Conservation (phyloP, 2,113 vertebrate genomes). For the Poecilia latipinna region DNA sequence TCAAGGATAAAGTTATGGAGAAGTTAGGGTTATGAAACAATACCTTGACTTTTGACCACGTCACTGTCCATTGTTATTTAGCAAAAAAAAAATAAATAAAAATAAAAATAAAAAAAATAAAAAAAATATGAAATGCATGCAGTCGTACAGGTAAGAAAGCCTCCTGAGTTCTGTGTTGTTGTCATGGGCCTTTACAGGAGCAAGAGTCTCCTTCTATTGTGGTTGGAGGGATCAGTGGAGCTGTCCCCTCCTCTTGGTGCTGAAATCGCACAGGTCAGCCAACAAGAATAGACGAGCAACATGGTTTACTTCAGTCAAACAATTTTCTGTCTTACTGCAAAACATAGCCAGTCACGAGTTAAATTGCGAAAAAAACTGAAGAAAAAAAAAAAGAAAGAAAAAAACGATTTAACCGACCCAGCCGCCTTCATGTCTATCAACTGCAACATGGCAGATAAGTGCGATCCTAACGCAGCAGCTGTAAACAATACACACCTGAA, state of each 20-base stretch:
- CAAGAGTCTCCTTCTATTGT: neutral
- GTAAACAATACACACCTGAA: conserved; percentile 34
- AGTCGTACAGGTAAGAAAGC: neutral
- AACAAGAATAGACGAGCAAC: neutral
- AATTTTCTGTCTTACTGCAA: conserved; percentile 32
- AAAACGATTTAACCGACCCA: conserved; percentile 1
- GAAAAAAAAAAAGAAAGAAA: too few relatives aligned
- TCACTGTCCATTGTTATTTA: too few relatives aligned
- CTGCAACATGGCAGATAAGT: conserved; percentile 1
- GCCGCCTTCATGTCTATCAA: conserved; percentile 6
- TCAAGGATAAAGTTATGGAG: too few relatives aligned
- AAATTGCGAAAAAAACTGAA: too few relatives aligned
- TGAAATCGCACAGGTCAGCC: conserved; percentile 44
- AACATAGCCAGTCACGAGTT: conserved; percentile 25
- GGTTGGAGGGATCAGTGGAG: conserved; percentile 29
- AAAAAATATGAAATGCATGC: neutral
- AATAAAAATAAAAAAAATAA: neutral
- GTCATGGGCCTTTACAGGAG: neutral
- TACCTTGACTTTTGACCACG: too few relatives aligned
- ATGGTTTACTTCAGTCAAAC: neutral
- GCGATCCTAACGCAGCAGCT: conserved; percentile 12
- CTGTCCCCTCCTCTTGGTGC: conserved; percentile 63
- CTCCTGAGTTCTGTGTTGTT: neutral
- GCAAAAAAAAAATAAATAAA: too few relatives aligned
- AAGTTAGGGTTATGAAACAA: too few relatives aligned